phyloP scores from a whole-genome alignment of 2,797 vertebrate genomes.

The Amazonetta brasiliensis region DNA sequence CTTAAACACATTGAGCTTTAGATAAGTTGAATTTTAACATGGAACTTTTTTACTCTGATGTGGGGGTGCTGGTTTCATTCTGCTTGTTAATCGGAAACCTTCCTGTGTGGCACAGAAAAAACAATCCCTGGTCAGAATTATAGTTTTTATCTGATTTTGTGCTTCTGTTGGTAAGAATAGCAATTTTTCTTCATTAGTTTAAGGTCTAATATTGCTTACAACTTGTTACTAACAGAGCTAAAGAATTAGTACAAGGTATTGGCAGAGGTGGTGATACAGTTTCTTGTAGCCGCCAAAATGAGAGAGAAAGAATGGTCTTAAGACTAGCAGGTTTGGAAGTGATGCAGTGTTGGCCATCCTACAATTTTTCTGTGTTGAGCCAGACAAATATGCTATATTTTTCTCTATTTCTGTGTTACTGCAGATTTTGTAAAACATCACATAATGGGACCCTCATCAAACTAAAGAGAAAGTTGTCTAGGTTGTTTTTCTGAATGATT shows the following conservation, averaged over 20 bases:
- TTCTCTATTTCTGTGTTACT: not conserved
- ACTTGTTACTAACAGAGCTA: not conserved
- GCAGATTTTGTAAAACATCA: not conserved
- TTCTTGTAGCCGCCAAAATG: not conserved
- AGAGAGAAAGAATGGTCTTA: not conserved
- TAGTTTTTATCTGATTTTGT: not conserved
- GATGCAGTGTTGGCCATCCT: not conserved
- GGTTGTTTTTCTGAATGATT: not conserved
- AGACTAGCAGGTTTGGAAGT: not conserved
- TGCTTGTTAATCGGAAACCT: not conserved
- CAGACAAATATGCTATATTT: not conserved
- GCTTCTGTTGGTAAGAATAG: not conserved
- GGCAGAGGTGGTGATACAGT: not conserved
- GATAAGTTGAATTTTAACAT: not conserved
- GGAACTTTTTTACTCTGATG: not conserved
- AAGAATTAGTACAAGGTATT: not conserved
- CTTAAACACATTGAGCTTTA: not conserved
- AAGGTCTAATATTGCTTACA: not conserved
- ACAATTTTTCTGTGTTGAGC: not conserved
- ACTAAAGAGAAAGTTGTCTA: not conserved
- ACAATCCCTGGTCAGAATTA: not conserved
- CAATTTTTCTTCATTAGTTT: not conserved
- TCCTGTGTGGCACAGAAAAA: not conserved
- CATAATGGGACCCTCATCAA: not conserved
- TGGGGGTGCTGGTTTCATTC: not conserved